These are phyloP conservation scores for Ptyas mucosa DNA, from an alignment of 2,113 vertebrate genomes.

Conservation along the genomic window DNA sequence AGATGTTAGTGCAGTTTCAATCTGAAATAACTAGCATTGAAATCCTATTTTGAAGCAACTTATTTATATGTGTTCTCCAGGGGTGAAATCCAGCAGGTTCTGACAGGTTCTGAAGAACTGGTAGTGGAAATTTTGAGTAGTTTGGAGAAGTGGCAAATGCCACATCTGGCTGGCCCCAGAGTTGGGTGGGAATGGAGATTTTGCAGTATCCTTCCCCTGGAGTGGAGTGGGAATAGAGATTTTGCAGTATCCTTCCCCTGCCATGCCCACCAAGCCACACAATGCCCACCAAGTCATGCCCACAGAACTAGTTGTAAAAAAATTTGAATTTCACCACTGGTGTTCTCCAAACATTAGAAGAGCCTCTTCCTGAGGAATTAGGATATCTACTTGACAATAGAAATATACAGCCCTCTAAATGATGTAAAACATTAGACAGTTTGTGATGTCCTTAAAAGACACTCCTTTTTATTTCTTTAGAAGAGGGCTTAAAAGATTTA, in stretches of 20 bases:
- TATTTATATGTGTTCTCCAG: background rate
- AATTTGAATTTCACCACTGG: background rate
- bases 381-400: conserved; percentile 4
- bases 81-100: no score
- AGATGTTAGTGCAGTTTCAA: background rate
- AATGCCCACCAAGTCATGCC: no score
- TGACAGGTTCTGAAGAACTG: no score
- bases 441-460: conserved; percentile 4
- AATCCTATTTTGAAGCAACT: conserved; percentile 17
- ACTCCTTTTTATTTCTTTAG: conserved; percentile 15
- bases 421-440: conserved; percentile 24
- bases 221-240: no score
- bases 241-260: no score
- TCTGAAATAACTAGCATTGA: background rate
- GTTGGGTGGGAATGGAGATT: no score
- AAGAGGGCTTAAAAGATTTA: background rate
- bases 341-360: background rate
- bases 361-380: background rate
- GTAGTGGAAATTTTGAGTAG: no score
- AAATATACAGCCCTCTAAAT: background rate
- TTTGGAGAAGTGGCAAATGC: no score
- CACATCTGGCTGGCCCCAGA: no score
- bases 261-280: no score
- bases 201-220: no score
- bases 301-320: no score